Evolutionary conservation across 2,113 vertebrate species (phyloP).

Genomic region (Tichodroma muraria): DNA sequence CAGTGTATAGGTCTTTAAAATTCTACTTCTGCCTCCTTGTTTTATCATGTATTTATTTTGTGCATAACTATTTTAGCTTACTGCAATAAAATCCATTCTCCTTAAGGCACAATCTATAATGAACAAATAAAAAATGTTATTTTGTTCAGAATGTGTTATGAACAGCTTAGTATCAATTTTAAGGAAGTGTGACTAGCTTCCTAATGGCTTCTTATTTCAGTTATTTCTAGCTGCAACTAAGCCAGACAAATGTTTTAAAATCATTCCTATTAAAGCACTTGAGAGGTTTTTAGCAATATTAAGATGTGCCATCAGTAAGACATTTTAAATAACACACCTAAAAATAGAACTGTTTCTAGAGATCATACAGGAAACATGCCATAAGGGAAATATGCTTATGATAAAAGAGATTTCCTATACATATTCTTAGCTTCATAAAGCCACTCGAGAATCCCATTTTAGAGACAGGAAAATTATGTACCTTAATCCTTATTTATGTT

Average conservation of each 20-base stretch:
- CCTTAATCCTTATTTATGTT: background rate
- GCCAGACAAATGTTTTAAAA: conserved; percentile 10
- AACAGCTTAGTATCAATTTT: conserved; percentile 27
- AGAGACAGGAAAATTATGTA: background rate
- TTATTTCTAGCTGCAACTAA: background rate
- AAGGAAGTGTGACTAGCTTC: background rate
- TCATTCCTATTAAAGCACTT: conserved; percentile 5
- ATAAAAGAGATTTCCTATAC: background rate
- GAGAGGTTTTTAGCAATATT: conserved; percentile 15
- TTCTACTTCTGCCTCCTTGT: background rate
- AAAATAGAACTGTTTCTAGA: conserved; percentile 37
- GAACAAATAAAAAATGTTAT: conserved; percentile 6
- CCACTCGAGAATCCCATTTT: background rate
- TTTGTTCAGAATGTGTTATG: conserved; percentile 2
- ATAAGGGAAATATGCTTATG: background rate
- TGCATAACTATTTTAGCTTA: background rate
- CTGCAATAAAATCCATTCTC: conserved; percentile 13
- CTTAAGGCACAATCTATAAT: background rate
- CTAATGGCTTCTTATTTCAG: background rate
- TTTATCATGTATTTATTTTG: background rate
- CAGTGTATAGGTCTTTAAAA: background rate
- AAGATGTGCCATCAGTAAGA: background rate
- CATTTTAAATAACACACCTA: conserved; percentile 32
- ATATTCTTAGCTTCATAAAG: background rate
- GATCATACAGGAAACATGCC: background rate